Evolutionary conservation across 2,113 vertebrate species (phyloP).

Genomic region (Tylochromis polylepis): DNA sequence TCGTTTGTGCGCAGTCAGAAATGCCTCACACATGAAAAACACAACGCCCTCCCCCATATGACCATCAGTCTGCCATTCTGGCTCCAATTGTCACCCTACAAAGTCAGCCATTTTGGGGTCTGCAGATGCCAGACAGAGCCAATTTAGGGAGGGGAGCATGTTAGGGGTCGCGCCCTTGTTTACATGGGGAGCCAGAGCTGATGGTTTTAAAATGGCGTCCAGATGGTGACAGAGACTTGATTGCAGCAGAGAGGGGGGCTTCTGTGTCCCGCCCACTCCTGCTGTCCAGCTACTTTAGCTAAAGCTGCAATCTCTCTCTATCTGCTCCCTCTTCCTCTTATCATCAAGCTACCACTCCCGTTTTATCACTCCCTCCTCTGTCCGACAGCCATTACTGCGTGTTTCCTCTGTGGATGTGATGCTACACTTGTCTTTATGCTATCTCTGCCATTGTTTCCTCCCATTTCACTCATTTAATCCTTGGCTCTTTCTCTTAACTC

Average conservation of each 20-base stretch:
- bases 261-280: constrained; percentile 56
- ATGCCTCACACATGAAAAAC: constrained; percentile 13
- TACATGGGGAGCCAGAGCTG: constrained; percentile 67
- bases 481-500: background rate
- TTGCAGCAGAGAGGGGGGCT: constrained; percentile 61
- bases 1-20: constrained; percentile 8
- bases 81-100: constrained; percentile 28
- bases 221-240: constrained; percentile 72
- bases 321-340: constrained; percentile 23
- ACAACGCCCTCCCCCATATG: background rate
- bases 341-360: constrained; percentile 24
- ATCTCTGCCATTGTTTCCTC: constrained; percentile 1
- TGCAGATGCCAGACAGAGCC: constrained; percentile 61
- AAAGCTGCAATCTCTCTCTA: constrained; percentile 30
- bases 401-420: constrained; percentile 5
- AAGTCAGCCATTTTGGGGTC: constrained; percentile 64
- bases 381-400: background rate
- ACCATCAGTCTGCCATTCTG: constrained; percentile 46
- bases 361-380: constrained; percentile 19
- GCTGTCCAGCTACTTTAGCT: constrained; percentile 60
- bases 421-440: constrained; percentile 3
- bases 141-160: constrained; percentile 64
- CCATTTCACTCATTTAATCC: background rate
- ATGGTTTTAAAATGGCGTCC: constrained; percentile 77
- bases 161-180: constrained; percentile 71